Evolutionary conservation across 2,797 vertebrate species (phyloP).

Genomic region (Tachyglossus aculeatus): DNA sequence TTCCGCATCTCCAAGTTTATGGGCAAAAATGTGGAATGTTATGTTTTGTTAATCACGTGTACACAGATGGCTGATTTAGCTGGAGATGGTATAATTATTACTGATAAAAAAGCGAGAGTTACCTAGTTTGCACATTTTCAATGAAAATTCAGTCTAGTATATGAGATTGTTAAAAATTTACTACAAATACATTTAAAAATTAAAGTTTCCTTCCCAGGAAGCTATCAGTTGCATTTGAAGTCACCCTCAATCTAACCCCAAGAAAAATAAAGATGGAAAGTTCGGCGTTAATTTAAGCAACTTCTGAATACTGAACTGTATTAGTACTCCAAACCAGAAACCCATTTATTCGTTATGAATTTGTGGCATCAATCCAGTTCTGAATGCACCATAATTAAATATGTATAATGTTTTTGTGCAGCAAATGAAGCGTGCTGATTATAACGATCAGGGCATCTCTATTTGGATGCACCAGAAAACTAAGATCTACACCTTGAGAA

Average conservation of each 20-base stretch:
- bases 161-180: conserved; percentile 16
- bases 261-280: conserved; percentile 23
- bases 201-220: background rate
- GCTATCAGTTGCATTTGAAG: background rate
- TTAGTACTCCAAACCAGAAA: conserved; percentile 39
- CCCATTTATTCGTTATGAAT: conserved; percentile 52
- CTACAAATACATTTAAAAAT: conserved; percentile 23
- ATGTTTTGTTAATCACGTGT: conserved; percentile 46
- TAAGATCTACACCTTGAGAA: conserved; percentile 15
- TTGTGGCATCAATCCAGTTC: conserved; percentile 56
- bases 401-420: conserved; percentile 69
- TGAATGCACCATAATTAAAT: conserved; percentile 64
- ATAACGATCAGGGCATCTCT: conserved; percentile 57
- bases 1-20: conserved; percentile 24
- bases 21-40: conserved; percentile 41
- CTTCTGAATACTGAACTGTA: conserved; percentile 11
- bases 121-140: too few species aligned
- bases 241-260: conserved; percentile 16
- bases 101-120: background rate
- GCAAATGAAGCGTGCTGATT: conserved; percentile 62
- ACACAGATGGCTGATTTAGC: conserved; percentile 30
- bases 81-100: conserved; percentile 1
- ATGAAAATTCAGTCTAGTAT: conserved; percentile 14
- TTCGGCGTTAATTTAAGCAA: conserved; percentile 9
- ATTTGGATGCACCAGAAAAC: conserved; percentile 35